Evolutionary conservation across 2,888 invertebrate genomes (phyloP).

Genomic region (Theristus sp.): DNA sequence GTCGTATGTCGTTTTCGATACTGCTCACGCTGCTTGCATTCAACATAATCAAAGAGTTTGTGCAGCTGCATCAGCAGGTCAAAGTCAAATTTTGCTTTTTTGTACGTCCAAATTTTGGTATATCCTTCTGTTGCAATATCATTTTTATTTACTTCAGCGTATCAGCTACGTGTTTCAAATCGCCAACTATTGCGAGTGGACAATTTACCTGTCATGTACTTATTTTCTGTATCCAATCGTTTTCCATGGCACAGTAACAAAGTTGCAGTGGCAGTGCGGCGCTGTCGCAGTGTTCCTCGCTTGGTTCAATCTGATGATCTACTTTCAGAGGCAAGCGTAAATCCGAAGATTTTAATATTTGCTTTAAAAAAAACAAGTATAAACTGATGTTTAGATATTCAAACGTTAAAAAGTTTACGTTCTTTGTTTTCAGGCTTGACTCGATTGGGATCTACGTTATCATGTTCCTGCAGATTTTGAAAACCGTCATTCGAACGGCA

Average conservation of each 20-base stretch:
- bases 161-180: slow-evolving; percentile 30
- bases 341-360: too few species aligned
- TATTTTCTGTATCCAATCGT: slow-evolving; percentile 40
- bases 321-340: slow-evolving; percentile 56
- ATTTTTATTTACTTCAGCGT: too few species aligned
- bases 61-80: slow-evolving; percentile 43
- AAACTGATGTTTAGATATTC: too few species aligned
- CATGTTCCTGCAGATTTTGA: slow-evolving; percentile 75
- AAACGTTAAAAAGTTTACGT: too few species aligned
- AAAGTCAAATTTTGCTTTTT: too few species aligned
- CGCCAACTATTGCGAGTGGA: slow-evolving; percentile 55
- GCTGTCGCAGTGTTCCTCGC: slow-evolving; percentile 63
- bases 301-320: slow-evolving; percentile 66
- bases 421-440: slow-evolving; percentile 43
- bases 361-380: too few species aligned
- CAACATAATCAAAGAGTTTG: slow-evolving; percentile 50
- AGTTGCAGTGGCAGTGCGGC: slow-evolving; percentile 42
- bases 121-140: too few species aligned
- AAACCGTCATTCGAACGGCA: slow-evolving; percentile 58
- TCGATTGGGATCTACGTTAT: slow-evolving; percentile 72
- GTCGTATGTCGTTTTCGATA: neutral
- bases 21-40: slow-evolving; percentile 44
- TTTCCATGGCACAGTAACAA: neutral
- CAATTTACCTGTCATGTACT: slow-evolving; percentile 51
- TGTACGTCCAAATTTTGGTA: too few species aligned